Evolutionary conservation across 2,113 vertebrate species (phyloP).

Genomic region (Meriones unguiculatus): DNA sequence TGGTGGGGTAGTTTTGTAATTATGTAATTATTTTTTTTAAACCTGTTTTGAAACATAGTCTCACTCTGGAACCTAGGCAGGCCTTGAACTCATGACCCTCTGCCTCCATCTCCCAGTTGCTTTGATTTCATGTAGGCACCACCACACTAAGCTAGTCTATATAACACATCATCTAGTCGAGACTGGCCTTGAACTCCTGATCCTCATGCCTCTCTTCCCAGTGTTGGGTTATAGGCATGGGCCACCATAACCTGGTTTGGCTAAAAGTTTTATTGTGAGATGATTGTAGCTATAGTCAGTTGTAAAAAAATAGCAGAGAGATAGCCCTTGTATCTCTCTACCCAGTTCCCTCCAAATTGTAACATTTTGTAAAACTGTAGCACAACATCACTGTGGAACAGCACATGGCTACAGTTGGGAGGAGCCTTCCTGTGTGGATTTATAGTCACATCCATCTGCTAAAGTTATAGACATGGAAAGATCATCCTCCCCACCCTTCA

Average conservation of each 20-base stretch:
- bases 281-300: background rate
- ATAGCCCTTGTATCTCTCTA: background rate
- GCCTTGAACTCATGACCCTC: background rate
- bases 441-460: background rate
- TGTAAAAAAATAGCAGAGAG: background rate
- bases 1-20: background rate
- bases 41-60: background rate
- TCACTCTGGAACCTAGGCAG: background rate
- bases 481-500: background rate
- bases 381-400: background rate
- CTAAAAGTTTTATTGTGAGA: conserved; percentile 11
- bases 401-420: background rate
- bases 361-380: background rate
- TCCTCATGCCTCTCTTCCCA: background rate
- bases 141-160: background rate
- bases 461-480: background rate
- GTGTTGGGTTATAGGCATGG: background rate
- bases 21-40: background rate
- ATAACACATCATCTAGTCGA: background rate
- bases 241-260: background rate
- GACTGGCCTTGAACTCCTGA: background rate
- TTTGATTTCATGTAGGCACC: background rate
- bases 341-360: background rate
- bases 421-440: background rate
- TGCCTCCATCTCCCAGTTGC: background rate